phyloP scores from a whole-genome alignment of 2,797 vertebrate species.

The Synaphobranchus kaupii region DNA sequence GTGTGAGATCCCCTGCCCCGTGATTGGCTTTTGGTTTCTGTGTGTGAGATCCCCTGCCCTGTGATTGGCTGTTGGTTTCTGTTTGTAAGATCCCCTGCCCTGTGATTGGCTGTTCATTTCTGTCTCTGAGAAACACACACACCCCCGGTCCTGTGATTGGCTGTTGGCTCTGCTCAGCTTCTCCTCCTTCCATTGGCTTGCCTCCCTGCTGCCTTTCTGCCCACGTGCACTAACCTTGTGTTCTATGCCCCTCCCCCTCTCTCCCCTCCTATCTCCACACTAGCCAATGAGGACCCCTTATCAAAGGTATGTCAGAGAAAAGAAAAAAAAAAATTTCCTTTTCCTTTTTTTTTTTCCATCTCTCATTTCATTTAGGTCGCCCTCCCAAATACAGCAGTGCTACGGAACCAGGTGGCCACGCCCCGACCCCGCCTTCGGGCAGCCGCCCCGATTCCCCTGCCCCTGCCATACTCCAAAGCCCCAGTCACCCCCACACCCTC shows the following conservation, averaged over 20 bases:
- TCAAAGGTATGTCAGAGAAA: conserved; percentile 98
- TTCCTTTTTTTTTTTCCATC: conserved; percentile 79
- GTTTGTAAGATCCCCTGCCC: background rate
- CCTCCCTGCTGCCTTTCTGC: conserved; percentile 39
- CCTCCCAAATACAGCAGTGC: conserved; percentile 99
- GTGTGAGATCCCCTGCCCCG: background rate
- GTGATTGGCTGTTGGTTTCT: conserved; percentile 18
- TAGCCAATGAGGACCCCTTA: conserved; percentile 99
- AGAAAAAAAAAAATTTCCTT: conserved; percentile 50
- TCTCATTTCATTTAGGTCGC: conserved; percentile 96
- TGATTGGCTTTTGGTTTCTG: conserved; percentile 1
- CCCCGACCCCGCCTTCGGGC: conserved; percentile 92
- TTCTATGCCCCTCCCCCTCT: conserved; percentile 77
- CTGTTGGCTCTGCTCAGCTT: background rate
- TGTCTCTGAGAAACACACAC: conserved; percentile 24
- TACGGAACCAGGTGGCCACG: conserved; percentile 93
- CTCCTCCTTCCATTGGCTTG: background rate
- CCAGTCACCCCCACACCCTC: conserved; percentile 81
- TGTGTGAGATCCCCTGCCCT: conserved; percentile 29
- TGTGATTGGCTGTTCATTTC: background rate
- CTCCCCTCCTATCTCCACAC: conserved; percentile 77
- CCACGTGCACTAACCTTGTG: conserved; percentile 76
- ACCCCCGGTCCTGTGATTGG: background rate
- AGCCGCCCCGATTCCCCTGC: conserved; percentile 87
- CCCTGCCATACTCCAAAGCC: conserved; percentile 61